phyloP scores from a whole-genome alignment of 92 coral and sea anemone genomes.

The Porites rus region DNA sequence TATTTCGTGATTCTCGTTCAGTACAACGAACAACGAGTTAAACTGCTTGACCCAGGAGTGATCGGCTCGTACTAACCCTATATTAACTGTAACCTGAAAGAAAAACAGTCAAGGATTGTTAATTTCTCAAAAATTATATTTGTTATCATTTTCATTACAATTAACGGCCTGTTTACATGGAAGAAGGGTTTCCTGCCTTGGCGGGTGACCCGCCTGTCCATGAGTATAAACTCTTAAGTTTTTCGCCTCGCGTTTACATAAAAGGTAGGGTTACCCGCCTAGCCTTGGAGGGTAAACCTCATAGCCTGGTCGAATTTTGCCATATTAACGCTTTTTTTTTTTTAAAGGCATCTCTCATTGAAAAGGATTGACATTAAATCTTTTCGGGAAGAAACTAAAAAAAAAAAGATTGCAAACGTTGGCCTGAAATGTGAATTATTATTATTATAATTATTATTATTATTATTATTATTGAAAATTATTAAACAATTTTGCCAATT shows the following conservation, averaged over 20 bases:
- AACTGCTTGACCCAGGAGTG: conserved; percentile 51
- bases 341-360: conserved; percentile 18
- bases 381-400: conserved; percentile 26
- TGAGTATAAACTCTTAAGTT: conserved; percentile 14
- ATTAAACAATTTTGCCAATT: conserved; percentile 14
- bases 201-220: conserved; percentile 21
- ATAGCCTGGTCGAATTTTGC: conserved; percentile 12
- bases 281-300: conserved; percentile 18
- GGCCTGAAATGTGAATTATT: conserved; percentile 13
- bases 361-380: conserved; percentile 25
- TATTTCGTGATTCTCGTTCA: conserved; percentile 54
- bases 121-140: neutral
- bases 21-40: conserved; percentile 61
- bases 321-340: conserved; percentile 12
- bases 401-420: conserved; percentile 20
- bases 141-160: conserved; percentile 10
- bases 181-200: conserved; percentile 17
- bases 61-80: conserved; percentile 38
- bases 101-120: neutral
- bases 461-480: conserved; percentile 3
- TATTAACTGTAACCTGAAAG: conserved; percentile 48
- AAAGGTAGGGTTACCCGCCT: conserved; percentile 16
- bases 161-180: conserved; percentile 14
- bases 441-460: conserved; percentile 5
- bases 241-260: conserved; percentile 14